A percentile compares a stretch with the other conserved stretches of the same genome.
Evolutionary conservation across 1,140 invertebrate genomes (phyloP).

Genomic region (Bradysia coprophila): DNA sequence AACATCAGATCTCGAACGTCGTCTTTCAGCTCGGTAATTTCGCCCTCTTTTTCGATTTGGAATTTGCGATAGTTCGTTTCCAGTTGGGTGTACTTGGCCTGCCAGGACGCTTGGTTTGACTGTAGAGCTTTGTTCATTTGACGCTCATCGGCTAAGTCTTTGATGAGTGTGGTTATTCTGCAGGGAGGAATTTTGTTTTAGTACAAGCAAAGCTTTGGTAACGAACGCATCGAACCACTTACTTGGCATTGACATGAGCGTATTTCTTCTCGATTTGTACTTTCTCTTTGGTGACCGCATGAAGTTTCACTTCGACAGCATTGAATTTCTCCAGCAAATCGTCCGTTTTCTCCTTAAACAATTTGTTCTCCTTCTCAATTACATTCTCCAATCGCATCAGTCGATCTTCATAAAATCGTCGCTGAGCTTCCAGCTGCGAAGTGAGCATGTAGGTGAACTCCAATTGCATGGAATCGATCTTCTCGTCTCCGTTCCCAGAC

Average conservation of each 20-base stretch:
- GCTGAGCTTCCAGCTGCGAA: slow-evolving; percentile 87
- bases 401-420: slow-evolving; percentile 80
- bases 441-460: slow-evolving; percentile 97
- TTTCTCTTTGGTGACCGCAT: slow-evolving; percentile 38
- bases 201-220: neutral
- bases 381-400: slow-evolving; percentile 35
- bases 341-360: slow-evolving; percentile 20
- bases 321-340: slow-evolving; percentile 27
- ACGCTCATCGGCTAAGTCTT: slow-evolving; percentile 58
- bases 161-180: slow-evolving; percentile 33
- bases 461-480: slow-evolving; percentile 80
- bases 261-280: slow-evolving; percentile 44
- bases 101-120: slow-evolving; percentile 60
- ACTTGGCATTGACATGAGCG: slow-evolving; percentile 35
- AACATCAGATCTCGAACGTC: slow-evolving; percentile 94
- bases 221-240: slow-evolving; percentile 6
- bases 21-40: slow-evolving; percentile 70
- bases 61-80: slow-evolving; percentile 43
- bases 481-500: slow-evolving; percentile 54
- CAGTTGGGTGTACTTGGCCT: slow-evolving; percentile 42
- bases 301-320: slow-evolving; percentile 31
- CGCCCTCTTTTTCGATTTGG: slow-evolving; percentile 52
- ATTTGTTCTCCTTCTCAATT: slow-evolving; percentile 21
- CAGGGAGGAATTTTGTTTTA: slow-evolving; percentile 3
- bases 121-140: slow-evolving; percentile 59